These are phyloP conservation scores for Paratrypauchen microcephalus DNA, from an alignment of 2,797 vertebrate genomes.

Conservation along the genomic window DNA sequence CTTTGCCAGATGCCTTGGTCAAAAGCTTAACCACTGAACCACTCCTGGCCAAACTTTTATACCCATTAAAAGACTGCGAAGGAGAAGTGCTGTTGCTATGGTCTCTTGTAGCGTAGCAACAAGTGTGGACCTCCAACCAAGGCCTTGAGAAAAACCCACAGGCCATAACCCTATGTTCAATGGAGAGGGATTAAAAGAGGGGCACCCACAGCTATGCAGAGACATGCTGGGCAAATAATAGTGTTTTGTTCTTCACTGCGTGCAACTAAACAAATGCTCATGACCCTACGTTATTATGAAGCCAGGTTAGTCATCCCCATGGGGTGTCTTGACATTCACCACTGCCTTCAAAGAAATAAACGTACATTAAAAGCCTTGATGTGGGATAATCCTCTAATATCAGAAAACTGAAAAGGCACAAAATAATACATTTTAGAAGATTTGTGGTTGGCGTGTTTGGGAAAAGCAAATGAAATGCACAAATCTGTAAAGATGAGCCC, in stretches of 20 bases:
- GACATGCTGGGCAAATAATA: conserved; percentile 4
- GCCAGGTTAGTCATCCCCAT: conserved; percentile 14
- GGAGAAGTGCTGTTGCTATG: conserved; percentile 33
- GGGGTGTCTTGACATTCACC: conserved; percentile 10
- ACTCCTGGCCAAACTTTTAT: neutral
- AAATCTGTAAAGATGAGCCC: neutral
- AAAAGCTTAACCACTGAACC: neutral
- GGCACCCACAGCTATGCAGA: conserved; percentile 5
- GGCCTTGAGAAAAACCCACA: conserved; percentile 30
- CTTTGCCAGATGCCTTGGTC: too few species aligned
- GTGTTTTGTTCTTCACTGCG: conserved; percentile 16
- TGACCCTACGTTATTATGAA: conserved; percentile 50
- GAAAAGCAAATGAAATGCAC: neutral
- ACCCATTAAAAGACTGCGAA: neutral
- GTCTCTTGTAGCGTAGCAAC: conserved; percentile 50
- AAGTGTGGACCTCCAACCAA: conserved; percentile 26
- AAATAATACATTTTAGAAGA: conserved; percentile 16
- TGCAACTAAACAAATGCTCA: conserved; percentile 11
- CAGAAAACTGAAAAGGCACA: neutral
- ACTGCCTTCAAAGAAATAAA: conserved; percentile 21
- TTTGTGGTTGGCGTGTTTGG: neutral
- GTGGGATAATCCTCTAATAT: neutral
- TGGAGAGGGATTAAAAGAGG: conserved; percentile 13
- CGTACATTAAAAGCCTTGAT: conserved; percentile 6
- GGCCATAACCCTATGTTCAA: conserved; percentile 17